These are phyloP conservation scores for Propithecus deckenii DNA, from an alignment of 2,797 vertebrate genomes.

Conservation along the genomic window DNA sequence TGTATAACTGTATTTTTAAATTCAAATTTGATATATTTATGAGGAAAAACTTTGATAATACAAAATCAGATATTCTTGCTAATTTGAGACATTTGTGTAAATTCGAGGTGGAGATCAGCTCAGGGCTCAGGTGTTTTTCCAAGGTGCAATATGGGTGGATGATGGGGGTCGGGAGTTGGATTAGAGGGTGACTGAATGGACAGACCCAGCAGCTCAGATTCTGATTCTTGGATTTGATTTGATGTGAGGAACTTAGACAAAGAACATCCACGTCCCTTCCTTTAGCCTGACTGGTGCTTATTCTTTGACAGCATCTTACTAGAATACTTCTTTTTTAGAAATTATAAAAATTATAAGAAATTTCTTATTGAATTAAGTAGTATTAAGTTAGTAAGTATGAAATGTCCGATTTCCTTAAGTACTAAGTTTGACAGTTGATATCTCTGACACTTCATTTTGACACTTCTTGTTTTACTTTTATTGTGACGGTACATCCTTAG, in stretches of 20 bases:
- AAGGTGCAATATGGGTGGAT: background rate
- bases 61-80: background rate
- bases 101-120: background rate
- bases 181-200: background rate
- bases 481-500: too few species aligned
- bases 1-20: background rate
- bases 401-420: too few species aligned
- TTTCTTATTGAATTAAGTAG: background rate
- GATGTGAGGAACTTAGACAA: background rate
- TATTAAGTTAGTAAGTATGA: too few species aligned
- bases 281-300: background rate
- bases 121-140: conserved; percentile 3
- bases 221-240: conserved; percentile 2
- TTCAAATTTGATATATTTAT: background rate
- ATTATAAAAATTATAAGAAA: background rate
- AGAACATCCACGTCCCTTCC: background rate
- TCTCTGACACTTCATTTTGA: too few species aligned
- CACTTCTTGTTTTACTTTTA: too few species aligned
- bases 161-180: background rate
- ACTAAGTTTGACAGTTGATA: too few species aligned
- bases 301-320: background rate
- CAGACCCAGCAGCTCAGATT: background rate
- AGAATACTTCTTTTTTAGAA: background rate
- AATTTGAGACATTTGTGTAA: background rate
- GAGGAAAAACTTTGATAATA: background rate